These are phyloP conservation scores for Rafetus swinhoei DNA, from an alignment of 2,113 vertebrate species.

Conservation along the genomic window DNA sequence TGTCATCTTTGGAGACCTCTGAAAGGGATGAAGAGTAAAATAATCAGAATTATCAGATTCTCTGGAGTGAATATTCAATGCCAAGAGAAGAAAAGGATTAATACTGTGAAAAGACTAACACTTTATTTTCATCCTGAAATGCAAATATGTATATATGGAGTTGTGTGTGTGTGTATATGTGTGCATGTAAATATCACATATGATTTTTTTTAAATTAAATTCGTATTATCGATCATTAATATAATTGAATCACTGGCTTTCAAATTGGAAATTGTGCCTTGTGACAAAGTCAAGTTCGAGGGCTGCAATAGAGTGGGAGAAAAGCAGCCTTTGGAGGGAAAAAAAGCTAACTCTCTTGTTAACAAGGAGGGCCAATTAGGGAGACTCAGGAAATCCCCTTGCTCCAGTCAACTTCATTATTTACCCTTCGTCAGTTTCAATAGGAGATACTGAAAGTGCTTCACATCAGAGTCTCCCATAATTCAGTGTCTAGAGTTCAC, in stretches of 20 bases:
- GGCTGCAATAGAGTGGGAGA: too few species aligned
- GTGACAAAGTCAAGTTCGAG: too few species aligned
- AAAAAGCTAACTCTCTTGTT: too few species aligned
- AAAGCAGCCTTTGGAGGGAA: too few species aligned
- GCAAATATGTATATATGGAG: not conserved
- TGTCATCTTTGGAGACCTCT: constrained; percentile 28
- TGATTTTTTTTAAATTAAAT: too few species aligned
- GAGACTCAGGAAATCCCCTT: not conserved
- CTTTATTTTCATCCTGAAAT: constrained; percentile 37
- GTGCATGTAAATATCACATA: too few species aligned
- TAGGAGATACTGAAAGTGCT: not conserved
- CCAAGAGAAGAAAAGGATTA: not conserved
- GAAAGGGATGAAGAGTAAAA: constrained; percentile 37
- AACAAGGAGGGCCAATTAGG: not conserved
- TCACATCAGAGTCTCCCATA: not conserved
- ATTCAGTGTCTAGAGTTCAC: not conserved
- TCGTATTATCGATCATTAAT: too few species aligned
- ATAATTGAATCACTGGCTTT: too few species aligned
- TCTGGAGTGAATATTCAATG: constrained; percentile 39
- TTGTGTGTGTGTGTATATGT: too few species aligned
- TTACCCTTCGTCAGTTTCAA: not conserved
- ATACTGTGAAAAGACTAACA: not conserved
- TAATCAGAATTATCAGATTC: constrained; percentile 40
- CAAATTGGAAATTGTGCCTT: too few species aligned
- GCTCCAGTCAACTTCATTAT: not conserved